These are phyloP conservation scores for Oxyteleia sp. DNA, from an alignment of 2,888 invertebrate species.

Conservation along the genomic window DNA sequence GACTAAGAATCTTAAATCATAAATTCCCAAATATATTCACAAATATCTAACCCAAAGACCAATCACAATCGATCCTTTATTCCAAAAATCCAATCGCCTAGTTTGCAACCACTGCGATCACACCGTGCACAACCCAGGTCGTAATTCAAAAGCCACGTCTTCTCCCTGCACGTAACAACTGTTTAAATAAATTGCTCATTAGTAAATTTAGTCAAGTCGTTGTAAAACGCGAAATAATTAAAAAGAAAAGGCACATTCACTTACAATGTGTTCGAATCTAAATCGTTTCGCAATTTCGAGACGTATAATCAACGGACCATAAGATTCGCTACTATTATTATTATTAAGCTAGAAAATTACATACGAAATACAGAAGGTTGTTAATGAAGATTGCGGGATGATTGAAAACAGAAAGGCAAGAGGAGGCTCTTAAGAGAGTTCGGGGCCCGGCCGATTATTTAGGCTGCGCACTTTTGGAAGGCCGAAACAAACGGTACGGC, in stretches of 20 bases:
- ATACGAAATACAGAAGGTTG: conserved; percentile 64
- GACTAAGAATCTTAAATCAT: too few relatives aligned
- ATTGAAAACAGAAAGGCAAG: conserved; percentile 68
- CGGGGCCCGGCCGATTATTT: conserved; percentile 57
- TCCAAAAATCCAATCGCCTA: too few relatives aligned
- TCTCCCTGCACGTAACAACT: too few relatives aligned
- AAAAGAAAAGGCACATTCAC: conserved; percentile 51
- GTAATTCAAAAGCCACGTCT: too few relatives aligned
- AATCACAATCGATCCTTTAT: too few relatives aligned
- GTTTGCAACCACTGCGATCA: too few relatives aligned
- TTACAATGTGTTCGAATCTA: conserved; percentile 64
- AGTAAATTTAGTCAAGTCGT: conserved; percentile 1
- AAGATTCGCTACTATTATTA: conserved; percentile 63
- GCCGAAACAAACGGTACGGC: conserved; percentile 68
- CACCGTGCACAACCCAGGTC: too few relatives aligned
- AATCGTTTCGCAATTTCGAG: conserved; percentile 65
- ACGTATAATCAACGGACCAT: conserved; percentile 63
- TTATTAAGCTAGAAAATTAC: conserved; percentile 69
- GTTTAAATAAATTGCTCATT: not conserved
- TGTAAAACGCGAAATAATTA: conserved; percentile 51
- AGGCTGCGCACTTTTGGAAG: conserved; percentile 61
- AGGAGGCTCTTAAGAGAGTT: conserved; percentile 51
- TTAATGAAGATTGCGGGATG: conserved; percentile 70
- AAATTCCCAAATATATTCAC: too few relatives aligned
- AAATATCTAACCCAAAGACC: too few relatives aligned